A percentile compares a stretch with the other conserved stretches of the same genome.
Conservation (phyloP, 2,888 invertebrate genomes). For the Papilio elwesi region DNA sequence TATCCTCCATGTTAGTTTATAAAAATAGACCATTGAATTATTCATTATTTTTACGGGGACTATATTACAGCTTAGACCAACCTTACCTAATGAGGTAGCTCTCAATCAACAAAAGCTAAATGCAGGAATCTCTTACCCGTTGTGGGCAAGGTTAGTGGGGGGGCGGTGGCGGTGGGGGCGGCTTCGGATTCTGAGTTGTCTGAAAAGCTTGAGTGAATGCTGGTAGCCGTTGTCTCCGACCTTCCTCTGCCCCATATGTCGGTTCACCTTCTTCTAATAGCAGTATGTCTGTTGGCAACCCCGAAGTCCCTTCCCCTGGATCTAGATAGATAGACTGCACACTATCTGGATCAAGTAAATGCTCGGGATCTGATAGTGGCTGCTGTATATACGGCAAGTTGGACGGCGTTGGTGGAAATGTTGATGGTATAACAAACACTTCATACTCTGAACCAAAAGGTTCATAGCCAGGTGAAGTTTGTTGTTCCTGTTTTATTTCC, state of each 20-base stretch:
- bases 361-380: conserved; percentile 55
- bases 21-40: conserved; percentile 63
- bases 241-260: conserved; percentile 63
- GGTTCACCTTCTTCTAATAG: conserved; percentile 54
- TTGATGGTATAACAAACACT: conserved; percentile 70
- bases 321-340: conserved; percentile 70
- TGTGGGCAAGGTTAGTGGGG: conserved; percentile 66
- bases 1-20: conserved; percentile 58
- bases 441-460: conserved; percentile 64
- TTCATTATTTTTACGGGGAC: conserved; percentile 65
- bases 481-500: conserved; percentile 63
- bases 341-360: conserved; percentile 66
- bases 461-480: conserved; percentile 63
- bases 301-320: conserved; percentile 77
- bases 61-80: conserved; percentile 78
- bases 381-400: conserved; percentile 55
- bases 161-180: conserved; percentile 78
- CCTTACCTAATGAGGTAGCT: conserved; percentile 83
- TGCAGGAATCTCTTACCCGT: conserved; percentile 61
- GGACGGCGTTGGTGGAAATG: conserved; percentile 64
- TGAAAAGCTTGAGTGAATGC: conserved; percentile 81
- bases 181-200: conserved; percentile 72
- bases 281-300: conserved; percentile 71
- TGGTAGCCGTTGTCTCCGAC: conserved; percentile 68
- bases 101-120: conserved; percentile 74